Evolutionary conservation across 1,140 invertebrate genomes (phyloP), one percentile per base, ranked within the genome.

Genomic region (Scaptomyza graminum): DNA sequence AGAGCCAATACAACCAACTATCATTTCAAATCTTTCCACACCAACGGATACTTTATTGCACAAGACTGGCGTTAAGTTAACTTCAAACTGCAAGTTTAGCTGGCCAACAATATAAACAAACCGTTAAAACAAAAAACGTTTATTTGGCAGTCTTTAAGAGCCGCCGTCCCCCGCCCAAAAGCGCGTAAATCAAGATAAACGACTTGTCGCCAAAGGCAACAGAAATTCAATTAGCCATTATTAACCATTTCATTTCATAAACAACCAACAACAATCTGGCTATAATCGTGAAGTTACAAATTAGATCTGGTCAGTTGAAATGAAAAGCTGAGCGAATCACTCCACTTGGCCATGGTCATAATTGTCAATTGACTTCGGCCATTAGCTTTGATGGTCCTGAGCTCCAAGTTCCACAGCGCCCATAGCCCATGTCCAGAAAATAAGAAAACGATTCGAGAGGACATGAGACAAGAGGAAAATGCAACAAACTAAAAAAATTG

Each of bases 351-450:
- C 75, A 87, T 74, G 79, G 72, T 63, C 83, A 89, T 89, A 89
- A 90, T 89, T 90, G 84, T 90, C 89, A 90, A 90, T 90, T 90
- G 89, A 90, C 88, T 90, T 90, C 89, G 47, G 47, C 89, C 76
- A 90, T 82, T 85, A 78, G 74, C 71, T 85, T 65, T 70, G 82
- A 75, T 76, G 78, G 75, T 87, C 47, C 54, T 37, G 8, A 25
- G 54, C 25, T 5, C 37, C 54, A n/a, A 44, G 12, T 16, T 16
- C 5, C 44, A 9, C 15, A 15, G 13, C 9, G 9, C 15, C 8
- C 44, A 37, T 54, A 6, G 51, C 51, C 25, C 3, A 55, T 43
- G 66, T 54, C 37, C 50, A 61, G 13, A 60, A 52, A 37, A 76
- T 80, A 79, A 75, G 39, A 2, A 51, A 61, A 51, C 39, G 8